These are phyloP conservation scores for Meloidogyne chitwoodi DNA, from an alignment of 1,140 invertebrate species.

Conservation along the genomic window DNA sequence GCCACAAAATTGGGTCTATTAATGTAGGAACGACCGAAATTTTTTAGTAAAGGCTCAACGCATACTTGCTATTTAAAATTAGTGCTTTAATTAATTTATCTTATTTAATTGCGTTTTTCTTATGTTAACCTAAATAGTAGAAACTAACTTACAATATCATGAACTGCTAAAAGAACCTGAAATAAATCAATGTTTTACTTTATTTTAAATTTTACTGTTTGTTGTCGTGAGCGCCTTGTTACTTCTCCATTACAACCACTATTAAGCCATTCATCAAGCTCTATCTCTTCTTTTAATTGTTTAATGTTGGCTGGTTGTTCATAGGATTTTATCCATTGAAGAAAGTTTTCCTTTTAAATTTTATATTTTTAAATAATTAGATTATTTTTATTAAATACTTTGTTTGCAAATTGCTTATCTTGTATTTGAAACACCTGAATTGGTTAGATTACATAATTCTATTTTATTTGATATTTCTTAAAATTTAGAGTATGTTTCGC, in stretches of 20 bases:
- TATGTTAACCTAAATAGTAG: background rate
- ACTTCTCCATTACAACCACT: slow-evolving; percentile 14
- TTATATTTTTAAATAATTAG: background rate
- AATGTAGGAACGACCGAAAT: background rate
- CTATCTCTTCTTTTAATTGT: slow-evolving; percentile 5
- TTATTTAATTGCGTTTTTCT: too few species aligned
- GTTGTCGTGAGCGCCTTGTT: background rate
- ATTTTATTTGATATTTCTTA: background rate
- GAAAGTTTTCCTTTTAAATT: background rate
- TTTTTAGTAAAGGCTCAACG: background rate
- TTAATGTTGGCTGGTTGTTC: slow-evolving; percentile 21
- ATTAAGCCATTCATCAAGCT: slow-evolving; percentile 32
- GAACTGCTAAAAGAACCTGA: slow-evolving; percentile 9
- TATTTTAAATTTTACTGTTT: slow-evolving; percentile 2
- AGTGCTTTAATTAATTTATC: too few species aligned
- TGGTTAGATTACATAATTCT: background rate
- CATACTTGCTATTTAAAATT: background rate
- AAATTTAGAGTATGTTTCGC: too few species aligned
- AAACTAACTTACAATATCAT: slow-evolving; percentile 1
- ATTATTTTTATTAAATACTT: background rate
- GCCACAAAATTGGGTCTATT: background rate
- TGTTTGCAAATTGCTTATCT: background rate
- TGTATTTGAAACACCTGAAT: background rate
- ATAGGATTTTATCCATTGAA: slow-evolving; percentile 3
- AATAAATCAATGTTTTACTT: background rate